Percentiles rank a stretch among this genome's conserved stretches.
phyloP scores from a whole-genome alignment of 1,140 invertebrate species.

The Trichogramma pretiosum region DNA sequence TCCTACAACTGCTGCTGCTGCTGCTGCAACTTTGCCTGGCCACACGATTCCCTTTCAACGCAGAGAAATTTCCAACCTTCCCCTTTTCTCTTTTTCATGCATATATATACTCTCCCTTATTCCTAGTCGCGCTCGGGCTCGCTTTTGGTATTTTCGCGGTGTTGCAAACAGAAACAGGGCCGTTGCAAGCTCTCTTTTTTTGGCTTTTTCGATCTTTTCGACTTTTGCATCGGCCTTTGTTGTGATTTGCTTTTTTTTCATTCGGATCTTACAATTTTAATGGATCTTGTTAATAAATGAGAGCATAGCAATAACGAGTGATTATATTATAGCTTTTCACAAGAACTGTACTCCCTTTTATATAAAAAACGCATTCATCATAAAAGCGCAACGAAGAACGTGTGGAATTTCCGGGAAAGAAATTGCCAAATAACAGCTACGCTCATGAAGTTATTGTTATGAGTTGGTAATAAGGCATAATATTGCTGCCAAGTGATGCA shows the following conservation, averaged over 20 bases:
- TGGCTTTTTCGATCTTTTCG: not conserved
- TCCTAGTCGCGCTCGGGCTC: not conserved
- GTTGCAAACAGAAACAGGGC: too few relatives aligned
- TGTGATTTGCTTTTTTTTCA: not conserved
- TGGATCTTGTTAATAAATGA: too few relatives aligned
- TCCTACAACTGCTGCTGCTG: too few relatives aligned
- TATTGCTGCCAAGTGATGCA: slow-evolving; percentile 28
- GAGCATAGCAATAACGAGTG: too few relatives aligned
- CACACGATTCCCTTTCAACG: slow-evolving; percentile 9
- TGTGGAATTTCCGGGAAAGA: slow-evolving; percentile 25
- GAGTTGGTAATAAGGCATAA: slow-evolving; percentile 35
- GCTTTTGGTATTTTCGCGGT: too few relatives aligned
- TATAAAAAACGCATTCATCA: too few relatives aligned
- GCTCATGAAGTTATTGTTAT: slow-evolving; percentile 30
- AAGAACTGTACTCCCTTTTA: too few relatives aligned
- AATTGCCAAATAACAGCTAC: too few relatives aligned
- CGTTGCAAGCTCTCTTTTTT: too few relatives aligned
- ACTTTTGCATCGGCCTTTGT: not conserved
- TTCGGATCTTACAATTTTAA: not conserved
- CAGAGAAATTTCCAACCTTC: slow-evolving; percentile 1
- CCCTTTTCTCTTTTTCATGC: not conserved
- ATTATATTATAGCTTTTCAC: too few relatives aligned
- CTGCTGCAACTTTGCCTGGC: too few relatives aligned
- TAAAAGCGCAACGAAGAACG: slow-evolving; percentile 18
- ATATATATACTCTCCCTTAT: not conserved